A percentile compares a stretch with the other conserved stretches of the same genome.
Conservation (phyloP, 2,113 vertebrate species). For the Sinocyclocheilus grahami region DNA sequence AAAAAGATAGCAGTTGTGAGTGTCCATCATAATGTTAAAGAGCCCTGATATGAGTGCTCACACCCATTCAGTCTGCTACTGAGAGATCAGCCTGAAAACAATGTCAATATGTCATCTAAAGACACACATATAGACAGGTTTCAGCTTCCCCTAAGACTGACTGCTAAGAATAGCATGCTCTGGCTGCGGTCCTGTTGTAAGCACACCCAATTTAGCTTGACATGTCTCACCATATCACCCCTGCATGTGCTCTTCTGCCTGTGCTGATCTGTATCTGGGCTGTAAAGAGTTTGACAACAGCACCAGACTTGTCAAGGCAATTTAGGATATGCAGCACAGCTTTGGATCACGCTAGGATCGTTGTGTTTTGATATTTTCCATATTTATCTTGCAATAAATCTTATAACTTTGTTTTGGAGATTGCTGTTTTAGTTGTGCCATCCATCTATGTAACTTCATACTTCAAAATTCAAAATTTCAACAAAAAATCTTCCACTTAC, state of each 20-base stretch:
- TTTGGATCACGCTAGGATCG: not conserved
- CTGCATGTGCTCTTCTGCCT: slow-evolving; percentile 60
- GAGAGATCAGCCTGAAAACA: slow-evolving; percentile 66
- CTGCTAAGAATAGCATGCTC: slow-evolving; percentile 74
- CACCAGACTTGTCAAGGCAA: slow-evolving; percentile 17
- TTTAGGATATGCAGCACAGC: slow-evolving; percentile 6
- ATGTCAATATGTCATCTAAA: slow-evolving; percentile 77
- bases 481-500: not conserved
- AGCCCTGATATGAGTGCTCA: slow-evolving; percentile 39
- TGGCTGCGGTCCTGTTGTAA: slow-evolving; percentile 57
- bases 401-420: not conserved
- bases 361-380: slow-evolving; percentile 8
- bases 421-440: not conserved
- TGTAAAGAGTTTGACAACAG: slow-evolving; percentile 33
- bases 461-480: not conserved
- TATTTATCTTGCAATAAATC: not conserved
- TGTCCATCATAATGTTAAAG: slow-evolving; percentile 64
- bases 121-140: slow-evolving; percentile 71
- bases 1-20: slow-evolving; percentile 66
- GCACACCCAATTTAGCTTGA: slow-evolving; percentile 64
- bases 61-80: slow-evolving; percentile 44
- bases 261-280: slow-evolving; percentile 53
- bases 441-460: not conserved
- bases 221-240: slow-evolving; percentile 60
- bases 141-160: slow-evolving; percentile 74